These are phyloP conservation scores for Drosophila subsilvestris DNA, from an alignment of 2,888 invertebrate species.

Conservation along the genomic window DNA sequence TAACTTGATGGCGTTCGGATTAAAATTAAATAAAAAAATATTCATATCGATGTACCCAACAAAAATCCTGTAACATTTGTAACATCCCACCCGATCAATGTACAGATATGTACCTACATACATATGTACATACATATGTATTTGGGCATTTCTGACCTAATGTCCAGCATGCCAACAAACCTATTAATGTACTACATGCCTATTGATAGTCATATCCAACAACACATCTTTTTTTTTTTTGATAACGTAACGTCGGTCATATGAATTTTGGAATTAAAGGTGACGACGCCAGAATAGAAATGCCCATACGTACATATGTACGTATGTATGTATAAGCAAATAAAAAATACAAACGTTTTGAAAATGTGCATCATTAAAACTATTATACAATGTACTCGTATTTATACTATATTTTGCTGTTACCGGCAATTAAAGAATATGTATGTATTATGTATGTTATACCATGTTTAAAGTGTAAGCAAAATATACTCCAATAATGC, in stretches of 20 bases:
- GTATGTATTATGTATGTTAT: constrained; percentile 37
- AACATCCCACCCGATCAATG: constrained; percentile 31
- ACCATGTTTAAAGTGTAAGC: constrained; percentile 30
- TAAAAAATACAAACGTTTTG: constrained; percentile 6
- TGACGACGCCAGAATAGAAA: not conserved
- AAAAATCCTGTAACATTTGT: not conserved
- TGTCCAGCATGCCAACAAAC: not conserved
- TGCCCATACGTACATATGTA: not conserved
- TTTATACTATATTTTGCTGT: constrained; percentile 20
- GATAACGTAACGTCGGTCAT: too few relatives aligned
- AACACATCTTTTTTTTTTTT: too few relatives aligned
- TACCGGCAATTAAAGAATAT: constrained; percentile 32
- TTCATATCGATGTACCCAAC: constrained; percentile 58
- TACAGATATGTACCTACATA: constrained; percentile 31
- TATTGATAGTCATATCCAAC: too few relatives aligned
- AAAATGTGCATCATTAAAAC: constrained; percentile 17
- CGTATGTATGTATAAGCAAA: not conserved
- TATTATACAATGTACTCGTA: constrained; percentile 2
- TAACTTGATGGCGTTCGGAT: constrained; percentile 4
- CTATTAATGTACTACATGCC: too few relatives aligned
- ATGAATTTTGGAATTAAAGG: not conserved
- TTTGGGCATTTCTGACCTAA: not conserved
- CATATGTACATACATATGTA: not conserved
- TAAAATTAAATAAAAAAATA: constrained; percentile 31
- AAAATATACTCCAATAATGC: constrained; percentile 42